Evolutionary conservation across 2,113 vertebrate species (phyloP).

Genomic region (Phaetusa simplex): DNA sequence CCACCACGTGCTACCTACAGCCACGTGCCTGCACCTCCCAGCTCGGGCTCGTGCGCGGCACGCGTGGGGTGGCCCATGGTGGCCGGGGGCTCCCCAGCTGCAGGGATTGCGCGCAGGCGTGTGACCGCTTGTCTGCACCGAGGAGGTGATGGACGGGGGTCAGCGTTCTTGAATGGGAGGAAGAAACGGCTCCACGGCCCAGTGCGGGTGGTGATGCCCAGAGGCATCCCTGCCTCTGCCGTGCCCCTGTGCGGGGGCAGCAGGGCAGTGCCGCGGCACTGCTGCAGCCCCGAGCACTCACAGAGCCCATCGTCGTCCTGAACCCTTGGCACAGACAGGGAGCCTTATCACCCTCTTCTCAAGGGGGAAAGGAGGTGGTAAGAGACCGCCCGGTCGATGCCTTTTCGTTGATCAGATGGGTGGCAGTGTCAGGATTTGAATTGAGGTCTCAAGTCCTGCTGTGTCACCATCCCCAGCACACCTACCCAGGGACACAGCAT

Average conservation of each 20-base stretch:
- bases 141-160: background rate
- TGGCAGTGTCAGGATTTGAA: background rate
- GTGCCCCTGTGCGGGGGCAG: background rate
- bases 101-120: rapidly evolving
- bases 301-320: rapidly evolving
- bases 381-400: rapidly evolving
- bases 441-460: background rate
- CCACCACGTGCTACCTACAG: background rate
- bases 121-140: rapidly evolving
- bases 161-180: background rate
- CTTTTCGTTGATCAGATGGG: background rate
- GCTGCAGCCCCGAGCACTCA: rapidly evolving
- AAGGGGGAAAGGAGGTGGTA: background rate
- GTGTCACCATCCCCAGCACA: background rate
- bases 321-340: rapidly evolving
- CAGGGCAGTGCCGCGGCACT: rapidly evolving
- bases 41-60: rapidly evolving
- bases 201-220: rapidly evolving
- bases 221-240: background rate
- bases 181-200: rapidly evolving
- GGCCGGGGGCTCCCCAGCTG: background rate
- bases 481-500: rapidly evolving
- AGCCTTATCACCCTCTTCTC: background rate
- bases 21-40: rapidly evolving
- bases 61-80: rapidly evolving